These are phyloP conservation scores for Lepidurus arcticus DNA, from an alignment of 1,140 invertebrate genomes.

Conservation along the genomic window DNA sequence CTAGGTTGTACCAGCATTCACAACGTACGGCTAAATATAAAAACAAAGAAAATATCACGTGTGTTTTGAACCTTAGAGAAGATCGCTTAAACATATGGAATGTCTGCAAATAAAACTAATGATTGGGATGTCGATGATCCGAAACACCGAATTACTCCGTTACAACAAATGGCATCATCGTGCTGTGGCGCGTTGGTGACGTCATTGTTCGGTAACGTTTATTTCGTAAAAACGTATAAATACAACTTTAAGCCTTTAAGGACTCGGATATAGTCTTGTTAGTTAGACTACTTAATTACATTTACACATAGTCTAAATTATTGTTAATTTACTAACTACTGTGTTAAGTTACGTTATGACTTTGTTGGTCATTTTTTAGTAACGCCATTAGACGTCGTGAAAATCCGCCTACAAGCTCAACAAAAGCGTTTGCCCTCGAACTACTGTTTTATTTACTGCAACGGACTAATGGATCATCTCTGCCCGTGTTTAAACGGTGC, in stretches of 20 bases:
- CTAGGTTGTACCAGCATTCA: not conserved
- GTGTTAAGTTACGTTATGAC: not conserved
- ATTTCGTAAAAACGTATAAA: not conserved
- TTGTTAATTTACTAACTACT: conserved; percentile 32
- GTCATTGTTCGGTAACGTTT: conserved; percentile 68
- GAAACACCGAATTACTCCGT: conserved; percentile 67
- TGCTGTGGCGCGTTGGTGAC: conserved; percentile 83
- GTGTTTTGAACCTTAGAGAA: not conserved
- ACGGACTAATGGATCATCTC: conserved; percentile 99
- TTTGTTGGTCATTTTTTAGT: conserved; percentile 54
- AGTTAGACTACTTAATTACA: conserved; percentile 26
- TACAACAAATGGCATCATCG: conserved; percentile 83
- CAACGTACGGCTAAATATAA: not conserved
- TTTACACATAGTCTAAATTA: not conserved
- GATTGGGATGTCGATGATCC: conserved; percentile 53
- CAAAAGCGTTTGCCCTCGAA: conserved; percentile 73
- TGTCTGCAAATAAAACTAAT: not conserved
- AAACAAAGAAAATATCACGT: not conserved
- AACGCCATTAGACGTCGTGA: conserved; percentile 97
- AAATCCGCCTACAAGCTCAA: conserved; percentile 93
- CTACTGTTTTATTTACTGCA: conserved; percentile 93
- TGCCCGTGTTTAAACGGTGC: conserved; percentile 67
- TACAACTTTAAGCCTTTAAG: not conserved
- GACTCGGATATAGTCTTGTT: conserved; percentile 23
- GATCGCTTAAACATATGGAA: not conserved